Evolutionary conservation across 1,140 invertebrate species (phyloP).

Genomic region (Orius insidiosus): DNA sequence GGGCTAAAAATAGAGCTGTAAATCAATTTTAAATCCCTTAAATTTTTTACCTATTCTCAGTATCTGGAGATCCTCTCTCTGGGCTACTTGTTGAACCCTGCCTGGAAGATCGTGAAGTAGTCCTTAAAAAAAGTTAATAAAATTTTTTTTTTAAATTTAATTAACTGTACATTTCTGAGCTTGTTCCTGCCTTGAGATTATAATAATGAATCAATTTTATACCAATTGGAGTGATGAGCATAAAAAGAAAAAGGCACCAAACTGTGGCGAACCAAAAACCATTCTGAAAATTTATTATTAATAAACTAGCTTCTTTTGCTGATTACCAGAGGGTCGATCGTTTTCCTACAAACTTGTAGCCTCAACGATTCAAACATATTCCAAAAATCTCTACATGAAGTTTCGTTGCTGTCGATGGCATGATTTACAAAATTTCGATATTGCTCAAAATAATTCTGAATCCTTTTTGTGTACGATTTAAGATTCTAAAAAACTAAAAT

Average conservation of each 20-base stretch:
- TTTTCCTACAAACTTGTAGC: slow-evolving; percentile 45
- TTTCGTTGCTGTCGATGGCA: slow-evolving; percentile 39
- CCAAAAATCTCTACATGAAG: slow-evolving; percentile 53
- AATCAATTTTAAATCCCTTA: no score
- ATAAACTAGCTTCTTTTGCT: background rate
- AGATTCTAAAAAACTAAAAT: slow-evolving; percentile 33
- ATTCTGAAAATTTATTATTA: slow-evolving; percentile 27
- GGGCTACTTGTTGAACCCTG: no score
- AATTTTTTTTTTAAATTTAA: background rate
- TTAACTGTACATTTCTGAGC: no score
- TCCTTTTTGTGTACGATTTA: slow-evolving; percentile 35
- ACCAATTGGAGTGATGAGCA: slow-evolving; percentile 26
- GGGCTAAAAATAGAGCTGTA: no score
- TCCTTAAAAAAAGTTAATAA: no score
- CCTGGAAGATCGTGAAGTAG: no score
- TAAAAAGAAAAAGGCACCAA: slow-evolving; percentile 25
- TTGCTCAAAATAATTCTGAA: slow-evolving; percentile 43
- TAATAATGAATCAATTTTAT: slow-evolving; percentile 21
- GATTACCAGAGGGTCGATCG: slow-evolving; percentile 49
- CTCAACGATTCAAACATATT: slow-evolving; percentile 44
- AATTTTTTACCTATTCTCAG: background rate
- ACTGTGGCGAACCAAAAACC: slow-evolving; percentile 37
- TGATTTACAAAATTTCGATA: slow-evolving; percentile 44
- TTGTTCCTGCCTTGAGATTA: slow-evolving; percentile 7
- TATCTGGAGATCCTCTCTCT: no score